Conservation (phyloP, 2,888 invertebrate species). For the Caenorhabditis zanzibari region DNA sequence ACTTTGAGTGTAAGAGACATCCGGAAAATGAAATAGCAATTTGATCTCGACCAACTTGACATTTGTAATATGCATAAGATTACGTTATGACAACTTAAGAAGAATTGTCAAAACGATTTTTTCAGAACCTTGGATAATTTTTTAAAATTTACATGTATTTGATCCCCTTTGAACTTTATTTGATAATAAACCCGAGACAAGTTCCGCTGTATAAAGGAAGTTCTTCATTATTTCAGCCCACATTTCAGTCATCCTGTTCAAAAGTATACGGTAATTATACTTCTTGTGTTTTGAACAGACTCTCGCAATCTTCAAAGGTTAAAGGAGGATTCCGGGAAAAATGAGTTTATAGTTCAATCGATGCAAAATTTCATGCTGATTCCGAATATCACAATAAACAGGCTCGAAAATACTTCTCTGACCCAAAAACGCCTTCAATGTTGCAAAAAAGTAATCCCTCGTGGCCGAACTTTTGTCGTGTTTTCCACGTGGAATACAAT, state of each 20-base stretch:
- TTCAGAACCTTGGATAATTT: too few species aligned
- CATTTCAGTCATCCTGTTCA: conserved; percentile 2
- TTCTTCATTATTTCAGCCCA: neutral
- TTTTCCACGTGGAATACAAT: too few species aligned
- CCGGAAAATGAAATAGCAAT: conserved; percentile 40
- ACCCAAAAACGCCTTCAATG: too few species aligned
- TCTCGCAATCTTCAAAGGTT: neutral
- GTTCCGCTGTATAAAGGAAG: neutral
- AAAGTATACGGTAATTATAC: neutral
- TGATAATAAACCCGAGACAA: neutral
- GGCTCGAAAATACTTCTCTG: too few species aligned
- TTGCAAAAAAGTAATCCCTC: too few species aligned
- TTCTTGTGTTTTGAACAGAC: conserved; percentile 2
- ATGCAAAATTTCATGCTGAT: too few species aligned
- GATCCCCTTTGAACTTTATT: neutral
- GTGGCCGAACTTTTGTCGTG: too few species aligned
- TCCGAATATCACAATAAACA: too few species aligned
- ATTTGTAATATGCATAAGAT: neutral
- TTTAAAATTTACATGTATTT: neutral
- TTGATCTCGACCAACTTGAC: conserved; percentile 2
- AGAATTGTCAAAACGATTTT: too few species aligned
- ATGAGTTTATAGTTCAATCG: too few species aligned
- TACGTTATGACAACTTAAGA: neutral
- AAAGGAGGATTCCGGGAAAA: neutral
- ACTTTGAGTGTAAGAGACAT: conserved; percentile 22